Evolutionary conservation across 2,113 vertebrate species (phyloP).

Genomic region (Phalacrocorax carbo): DNA sequence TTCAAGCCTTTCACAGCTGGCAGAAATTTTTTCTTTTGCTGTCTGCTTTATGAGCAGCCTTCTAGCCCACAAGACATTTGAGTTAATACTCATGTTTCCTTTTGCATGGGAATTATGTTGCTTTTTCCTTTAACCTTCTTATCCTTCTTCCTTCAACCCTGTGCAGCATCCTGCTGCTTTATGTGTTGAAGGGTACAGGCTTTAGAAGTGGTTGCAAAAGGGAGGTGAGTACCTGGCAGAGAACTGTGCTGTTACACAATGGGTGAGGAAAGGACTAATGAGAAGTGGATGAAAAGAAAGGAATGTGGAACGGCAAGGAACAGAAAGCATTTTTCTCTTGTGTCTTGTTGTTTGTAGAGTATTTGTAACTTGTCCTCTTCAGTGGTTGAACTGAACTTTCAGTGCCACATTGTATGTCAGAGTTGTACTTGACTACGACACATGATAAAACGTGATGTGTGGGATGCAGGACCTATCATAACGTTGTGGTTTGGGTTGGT

Average conservation of each 20-base stretch:
- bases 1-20: not conserved
- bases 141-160: not conserved
- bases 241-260: not conserved
- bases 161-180: not conserved
- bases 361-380: not conserved
- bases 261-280: not conserved
- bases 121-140: not conserved
- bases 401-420: not conserved
- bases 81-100: not conserved
- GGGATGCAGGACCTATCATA: not conserved
- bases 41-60: not conserved
- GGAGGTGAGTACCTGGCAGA: not conserved
- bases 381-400: not conserved
- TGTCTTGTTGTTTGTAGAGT: not conserved
- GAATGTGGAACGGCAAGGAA: not conserved
- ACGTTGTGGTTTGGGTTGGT: not conserved
- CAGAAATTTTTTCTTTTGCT: not conserved
- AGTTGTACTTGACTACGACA: not conserved
- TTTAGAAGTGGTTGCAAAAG: not conserved
- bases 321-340: not conserved
- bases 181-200: not conserved
- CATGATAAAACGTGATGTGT: not conserved
- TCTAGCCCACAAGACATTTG: not conserved
- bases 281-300: not conserved
- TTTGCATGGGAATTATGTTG: rapidly evolving